Conservation (phyloP, 2,113 vertebrate species). For the Sakesphorus luctuosus region DNA sequence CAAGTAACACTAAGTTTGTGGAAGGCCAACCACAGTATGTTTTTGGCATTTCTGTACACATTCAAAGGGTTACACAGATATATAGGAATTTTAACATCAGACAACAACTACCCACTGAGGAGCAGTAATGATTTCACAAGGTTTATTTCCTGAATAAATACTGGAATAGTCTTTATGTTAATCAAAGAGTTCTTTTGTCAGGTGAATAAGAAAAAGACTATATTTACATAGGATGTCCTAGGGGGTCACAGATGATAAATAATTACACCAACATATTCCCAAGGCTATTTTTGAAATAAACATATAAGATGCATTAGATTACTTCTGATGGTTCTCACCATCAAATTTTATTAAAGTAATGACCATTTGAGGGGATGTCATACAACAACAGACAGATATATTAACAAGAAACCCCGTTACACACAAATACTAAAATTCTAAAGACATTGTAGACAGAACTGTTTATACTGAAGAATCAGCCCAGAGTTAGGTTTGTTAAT, state of each 20-base stretch:
- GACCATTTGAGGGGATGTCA: background rate
- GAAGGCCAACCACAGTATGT: background rate
- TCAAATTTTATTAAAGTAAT: background rate
- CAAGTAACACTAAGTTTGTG: background rate
- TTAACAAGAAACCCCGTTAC: background rate
- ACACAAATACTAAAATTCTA: background rate
- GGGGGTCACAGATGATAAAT: background rate
- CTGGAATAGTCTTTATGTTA: background rate
- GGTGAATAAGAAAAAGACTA: background rate
- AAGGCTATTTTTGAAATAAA: background rate
- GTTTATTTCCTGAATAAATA: background rate
- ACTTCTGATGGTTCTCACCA: background rate
- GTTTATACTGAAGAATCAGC: background rate
- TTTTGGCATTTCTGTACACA: background rate
- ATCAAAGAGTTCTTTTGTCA: background rate
- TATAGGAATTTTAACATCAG: background rate
- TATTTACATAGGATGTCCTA: background rate
- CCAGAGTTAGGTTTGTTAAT: background rate
- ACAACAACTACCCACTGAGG: background rate
- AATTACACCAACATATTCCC: background rate
- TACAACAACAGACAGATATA: background rate
- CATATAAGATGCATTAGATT: background rate
- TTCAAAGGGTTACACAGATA: background rate
- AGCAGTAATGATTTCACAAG: background rate
- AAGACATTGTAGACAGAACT: fast-evolving